These are phyloP conservation scores for Trididemnum miniatum DNA, from an alignment of 23 tunicate genomes.

Conservation along the genomic window DNA sequence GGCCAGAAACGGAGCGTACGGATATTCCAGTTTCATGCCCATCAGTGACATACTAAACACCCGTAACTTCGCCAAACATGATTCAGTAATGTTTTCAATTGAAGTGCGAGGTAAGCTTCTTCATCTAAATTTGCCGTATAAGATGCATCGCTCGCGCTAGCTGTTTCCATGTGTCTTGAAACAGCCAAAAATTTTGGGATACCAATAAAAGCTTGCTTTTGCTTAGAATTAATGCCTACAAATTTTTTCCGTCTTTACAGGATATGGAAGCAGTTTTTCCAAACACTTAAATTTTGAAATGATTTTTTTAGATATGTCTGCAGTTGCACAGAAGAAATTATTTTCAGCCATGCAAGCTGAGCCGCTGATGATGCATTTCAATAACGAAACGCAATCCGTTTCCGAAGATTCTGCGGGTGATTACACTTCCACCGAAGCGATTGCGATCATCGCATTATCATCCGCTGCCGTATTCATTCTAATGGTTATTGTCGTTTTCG, in stretches of 20 bases:
- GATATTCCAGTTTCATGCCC: constrained; percentile 69
- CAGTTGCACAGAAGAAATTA: neutral
- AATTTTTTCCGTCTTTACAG: too few relatives aligned
- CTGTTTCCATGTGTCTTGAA: too few relatives aligned
- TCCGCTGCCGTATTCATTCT: constrained; percentile 10
- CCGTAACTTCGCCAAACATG: constrained; percentile 58
- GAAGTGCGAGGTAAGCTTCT: constrained; percentile 54
- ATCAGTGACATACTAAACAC: constrained; percentile 53
- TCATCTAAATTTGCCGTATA: too few relatives aligned
- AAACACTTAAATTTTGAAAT: too few relatives aligned
- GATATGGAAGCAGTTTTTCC: too few relatives aligned
- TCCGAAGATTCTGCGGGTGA: neutral
- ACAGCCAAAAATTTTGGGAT: too few relatives aligned
- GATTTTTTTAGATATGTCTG: neutral
- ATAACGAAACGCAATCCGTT: neutral
- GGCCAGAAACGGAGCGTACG: constrained; percentile 58
- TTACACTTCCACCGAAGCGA: neutral
- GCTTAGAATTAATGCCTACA: too few relatives aligned
- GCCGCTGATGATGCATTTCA: neutral
- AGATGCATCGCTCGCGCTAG: too few relatives aligned
- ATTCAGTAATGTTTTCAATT: constrained; percentile 62
- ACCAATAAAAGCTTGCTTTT: too few relatives aligned
- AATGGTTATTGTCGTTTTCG: constrained; percentile 6
- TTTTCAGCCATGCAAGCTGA: neutral
- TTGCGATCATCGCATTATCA: neutral